Evolutionary conservation across 1,140 invertebrate genomes (phyloP), one percentile per base, ranked within the genome.

Genomic region (Olivierus martensii): DNA sequence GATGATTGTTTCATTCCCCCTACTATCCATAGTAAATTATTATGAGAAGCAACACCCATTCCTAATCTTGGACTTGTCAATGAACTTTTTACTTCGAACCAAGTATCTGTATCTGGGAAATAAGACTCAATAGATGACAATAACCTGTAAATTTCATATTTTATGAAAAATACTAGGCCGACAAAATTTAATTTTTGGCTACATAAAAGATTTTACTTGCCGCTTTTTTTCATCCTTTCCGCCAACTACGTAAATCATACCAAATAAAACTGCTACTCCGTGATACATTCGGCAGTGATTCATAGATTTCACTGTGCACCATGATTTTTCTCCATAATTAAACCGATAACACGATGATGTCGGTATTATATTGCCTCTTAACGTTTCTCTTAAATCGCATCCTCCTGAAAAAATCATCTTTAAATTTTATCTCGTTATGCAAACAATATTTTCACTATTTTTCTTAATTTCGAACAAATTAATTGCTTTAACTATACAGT

Each of bases 181-280:
- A 15, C 41, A 17, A 42, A 42, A 12, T 7, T 15, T 7, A 15
- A 19, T 47, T 35, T 35, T 18, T n/a, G 35, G 46, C 12, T 36
- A 36, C 4, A 21, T n/a, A 28, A 9, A 28, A 28, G 9, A 28
- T 9, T 15, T 17, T 3, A 34, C 41, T 46, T 46, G 49, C 53
- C 7, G 22, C 14, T 50, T 41, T 5, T 22, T 45, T 3, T 56
- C 49, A 19, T 51, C 45, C 22, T 56, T 51, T 14, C 54, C 54
- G n/a, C 54, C 54, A 22, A 56, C 49, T 1, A 47, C 49, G 12
- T 56, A 56, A 17, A 56, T 51, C n/a, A 47, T 51, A 2, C 46
- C 54, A 9, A 28, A 17, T n/a, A 56, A 21, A 2, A 19, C 44
- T 2, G 36, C 49, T 4, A 21, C 45, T 3, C 35, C 44, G 19